Evolutionary conservation across 2,797 vertebrate species (phyloP), one percentile per base, ranked within the genome.

Genomic region (Leptoclinus maculatus): DNA sequence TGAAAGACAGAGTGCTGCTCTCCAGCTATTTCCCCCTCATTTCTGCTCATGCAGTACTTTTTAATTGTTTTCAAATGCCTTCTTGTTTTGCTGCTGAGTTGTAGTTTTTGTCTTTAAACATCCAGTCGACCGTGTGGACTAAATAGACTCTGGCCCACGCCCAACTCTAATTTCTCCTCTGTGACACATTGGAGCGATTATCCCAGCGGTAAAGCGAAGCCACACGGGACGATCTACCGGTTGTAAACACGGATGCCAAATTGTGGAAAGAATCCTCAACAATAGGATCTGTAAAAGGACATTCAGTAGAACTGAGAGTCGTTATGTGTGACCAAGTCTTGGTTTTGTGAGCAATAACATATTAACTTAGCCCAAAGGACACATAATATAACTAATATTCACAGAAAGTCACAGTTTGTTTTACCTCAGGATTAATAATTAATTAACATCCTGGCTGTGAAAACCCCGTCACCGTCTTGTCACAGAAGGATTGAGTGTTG

Each of bases 121-220:
- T 81, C 79, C 65, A 82, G 76, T 79, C 51, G 16, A 74, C 51
- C 29, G 57, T 81, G 74, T 80, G 74, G 62, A 82, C 69, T 83
- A 75, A 89, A 83, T 74, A 57, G 60, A 78, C 8, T 80, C 84
- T 83, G 89, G 91, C 81, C 71, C 53, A 59, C 66, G 25, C 60
- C 90, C 83, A 82, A 64, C 76, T 83, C 47, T 80, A 83, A 83
- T 89, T 88, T 88, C 86, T 89, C 76, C 79, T 53, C 66, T 63
- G 65, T 83, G 84, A 85, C 88, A 91, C 90, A 80, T 51, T 91
- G 88, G 78, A 93, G 77, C 90, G 83, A 94, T 94, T 91, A 92
- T 90, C 82, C 8, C 84, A 79, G 91, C 38, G 34, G 81, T 80
- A 70, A 88, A 83, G 85, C 69, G 4, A 84, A 91, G 83, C 91